phyloP scores from a whole-genome alignment of 64 coral and sea anemone species.

The Cladopsammia gracilis region DNA sequence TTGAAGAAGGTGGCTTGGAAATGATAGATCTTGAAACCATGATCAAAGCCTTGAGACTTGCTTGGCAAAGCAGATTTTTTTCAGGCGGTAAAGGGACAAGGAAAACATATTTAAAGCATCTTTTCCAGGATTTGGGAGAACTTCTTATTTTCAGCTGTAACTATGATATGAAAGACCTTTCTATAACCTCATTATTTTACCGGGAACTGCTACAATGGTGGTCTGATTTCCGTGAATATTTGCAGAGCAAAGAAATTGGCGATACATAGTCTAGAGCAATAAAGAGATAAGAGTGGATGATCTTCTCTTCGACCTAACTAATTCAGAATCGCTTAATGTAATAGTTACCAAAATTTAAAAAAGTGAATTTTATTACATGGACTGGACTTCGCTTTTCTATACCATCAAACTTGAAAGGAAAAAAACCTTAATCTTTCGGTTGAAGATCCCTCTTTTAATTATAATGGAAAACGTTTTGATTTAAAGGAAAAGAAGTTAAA shows the following conservation, averaged over 20 bases:
- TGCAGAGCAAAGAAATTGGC: neutral
- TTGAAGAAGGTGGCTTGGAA: conserved; percentile 1
- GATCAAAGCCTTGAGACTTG: neutral
- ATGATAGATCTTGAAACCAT: conserved; percentile 16
- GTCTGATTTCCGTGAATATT: neutral
- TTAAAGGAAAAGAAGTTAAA: too few species aligned
- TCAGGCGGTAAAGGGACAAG: neutral
- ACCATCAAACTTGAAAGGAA: too few species aligned
- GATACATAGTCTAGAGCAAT: neutral
- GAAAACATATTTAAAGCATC: neutral
- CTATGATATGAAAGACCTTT: neutral
- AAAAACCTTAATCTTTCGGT: too few species aligned
- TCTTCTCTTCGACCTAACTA: neutral
- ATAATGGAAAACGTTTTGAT: too few species aligned
- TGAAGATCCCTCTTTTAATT: too few species aligned
- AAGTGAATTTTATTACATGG: neutral
- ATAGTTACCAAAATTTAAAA: neutral
- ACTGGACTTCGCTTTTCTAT: too few species aligned
- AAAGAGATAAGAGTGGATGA: conserved; percentile 6
- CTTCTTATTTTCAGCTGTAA: neutral
- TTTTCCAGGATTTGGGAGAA: neutral
- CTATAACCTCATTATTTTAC: neutral
- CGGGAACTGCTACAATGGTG: conserved; percentile 13
- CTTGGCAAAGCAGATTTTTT: conserved; percentile 5
- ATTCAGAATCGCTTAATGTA: neutral